These are phyloP conservation scores for Cecropterus lyciades DNA, from an alignment of 1,140 invertebrate species.

Conservation along the genomic window DNA sequence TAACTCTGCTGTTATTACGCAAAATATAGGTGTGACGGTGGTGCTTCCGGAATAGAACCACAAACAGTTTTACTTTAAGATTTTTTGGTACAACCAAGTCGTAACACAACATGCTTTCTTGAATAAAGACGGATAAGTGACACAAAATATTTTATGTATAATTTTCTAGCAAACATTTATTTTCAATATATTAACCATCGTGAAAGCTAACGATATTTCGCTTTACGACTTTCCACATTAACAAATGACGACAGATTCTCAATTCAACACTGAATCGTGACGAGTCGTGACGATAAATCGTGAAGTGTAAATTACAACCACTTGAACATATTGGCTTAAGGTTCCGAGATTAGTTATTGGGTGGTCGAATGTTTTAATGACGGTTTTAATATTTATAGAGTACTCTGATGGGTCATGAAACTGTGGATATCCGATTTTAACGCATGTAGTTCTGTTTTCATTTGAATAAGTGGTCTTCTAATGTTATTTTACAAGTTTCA, in stretches of 20 bases:
- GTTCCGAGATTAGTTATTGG: slow-evolving; percentile 60
- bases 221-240: slow-evolving; percentile 19
- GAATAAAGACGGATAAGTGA: no score
- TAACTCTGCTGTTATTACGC: no score
- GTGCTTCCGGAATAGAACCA: no score
- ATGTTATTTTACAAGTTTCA: not conserved
- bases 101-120: no score
- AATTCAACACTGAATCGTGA: slow-evolving; percentile 5
- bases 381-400: slow-evolving; percentile 59
- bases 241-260: slow-evolving; percentile 17
- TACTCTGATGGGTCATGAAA: slow-evolving; percentile 48
- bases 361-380: slow-evolving; percentile 65
- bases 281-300: slow-evolving; percentile 38
- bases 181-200: slow-evolving; percentile 8
- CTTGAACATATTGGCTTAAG: slow-evolving; percentile 45
- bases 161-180: not conserved
- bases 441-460: slow-evolving; percentile 18
- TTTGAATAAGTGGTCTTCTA: not conserved
- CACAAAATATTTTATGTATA: no score
- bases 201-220: slow-evolving; percentile 5
- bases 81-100: no score
- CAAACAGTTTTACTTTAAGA: no score
- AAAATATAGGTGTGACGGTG: no score
- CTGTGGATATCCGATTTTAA: slow-evolving; percentile 14
- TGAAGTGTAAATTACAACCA: slow-evolving; percentile 40